Evolutionary conservation across 2,113 vertebrate species (phyloP).

Genomic region (Perca schrenkii): DNA sequence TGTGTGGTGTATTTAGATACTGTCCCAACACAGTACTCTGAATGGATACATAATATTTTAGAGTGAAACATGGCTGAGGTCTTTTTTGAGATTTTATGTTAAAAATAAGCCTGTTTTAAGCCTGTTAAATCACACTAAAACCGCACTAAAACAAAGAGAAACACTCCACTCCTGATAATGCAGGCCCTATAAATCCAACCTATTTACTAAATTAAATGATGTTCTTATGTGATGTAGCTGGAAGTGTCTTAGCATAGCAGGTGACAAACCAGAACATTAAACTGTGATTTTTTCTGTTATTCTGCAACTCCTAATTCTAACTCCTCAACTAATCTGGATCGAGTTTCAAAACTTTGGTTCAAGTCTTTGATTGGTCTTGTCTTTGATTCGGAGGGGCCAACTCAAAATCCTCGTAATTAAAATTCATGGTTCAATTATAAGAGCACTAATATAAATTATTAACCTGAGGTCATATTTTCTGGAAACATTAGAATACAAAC

Average conservation of each 20-base stretch:
- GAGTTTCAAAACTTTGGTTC: not conserved
- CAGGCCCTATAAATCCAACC: not conserved
- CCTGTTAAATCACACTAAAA: not conserved
- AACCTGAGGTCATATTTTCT: not conserved
- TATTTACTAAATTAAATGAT: not conserved
- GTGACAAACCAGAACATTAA: not conserved
- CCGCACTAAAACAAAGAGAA: not conserved
- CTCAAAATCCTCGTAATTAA: not conserved
- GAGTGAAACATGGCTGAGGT: slow-evolving; percentile 7
- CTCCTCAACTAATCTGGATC: not conserved
- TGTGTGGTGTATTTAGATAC: slow-evolving; percentile 38
- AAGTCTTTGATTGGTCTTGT: no score
- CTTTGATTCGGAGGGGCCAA: not conserved
- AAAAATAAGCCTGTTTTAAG: slow-evolving; percentile 7
- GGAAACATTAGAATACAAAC: not conserved
- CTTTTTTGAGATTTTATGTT: not conserved
- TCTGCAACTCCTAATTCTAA: not conserved
- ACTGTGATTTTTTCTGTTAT: not conserved
- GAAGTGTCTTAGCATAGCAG: not conserved
- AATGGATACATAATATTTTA: slow-evolving; percentile 22
- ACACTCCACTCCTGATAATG: not conserved
- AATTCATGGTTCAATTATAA: not conserved
- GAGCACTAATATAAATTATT: not conserved
- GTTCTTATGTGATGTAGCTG: not conserved
- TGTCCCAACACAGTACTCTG: slow-evolving; percentile 9